Conservation (phyloP, 2,888 invertebrate species). For the Latrodectus hesperus region DNA sequence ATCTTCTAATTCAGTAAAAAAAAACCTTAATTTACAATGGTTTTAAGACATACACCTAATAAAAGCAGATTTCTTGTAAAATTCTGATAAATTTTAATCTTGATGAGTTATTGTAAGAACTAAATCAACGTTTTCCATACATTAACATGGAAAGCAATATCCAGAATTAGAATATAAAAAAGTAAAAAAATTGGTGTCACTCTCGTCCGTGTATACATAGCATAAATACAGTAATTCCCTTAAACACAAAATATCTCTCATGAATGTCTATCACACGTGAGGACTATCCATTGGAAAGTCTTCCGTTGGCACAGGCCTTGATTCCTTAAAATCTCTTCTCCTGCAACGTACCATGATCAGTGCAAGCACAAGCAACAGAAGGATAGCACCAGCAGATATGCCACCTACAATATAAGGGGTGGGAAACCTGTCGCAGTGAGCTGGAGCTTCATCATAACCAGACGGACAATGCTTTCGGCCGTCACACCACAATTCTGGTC, state of each 20-base stretch:
- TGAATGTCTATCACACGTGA: slow-evolving; percentile 47
- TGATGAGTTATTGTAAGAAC: too few species aligned
- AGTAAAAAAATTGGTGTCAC: slow-evolving; percentile 6
- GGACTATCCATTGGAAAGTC: slow-evolving; percentile 68
- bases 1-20: too few species aligned
- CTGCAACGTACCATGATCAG: slow-evolving; percentile 50
- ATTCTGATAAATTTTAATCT: too few species aligned
- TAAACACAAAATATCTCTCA: slow-evolving; percentile 4
- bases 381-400: slow-evolving; percentile 35
- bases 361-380: slow-evolving; percentile 46
- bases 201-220: neutral
- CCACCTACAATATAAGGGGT: slow-evolving; percentile 66
- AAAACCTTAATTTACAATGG: too few species aligned
- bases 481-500: slow-evolving; percentile 86
- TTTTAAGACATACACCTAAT: too few species aligned
- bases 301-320: slow-evolving; percentile 66
- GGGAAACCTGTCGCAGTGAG: slow-evolving; percentile 76
- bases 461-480: slow-evolving; percentile 86
- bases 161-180: neutral
- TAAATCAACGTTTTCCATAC: too few species aligned
- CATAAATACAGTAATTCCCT: neutral
- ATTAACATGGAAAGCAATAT: neutral
- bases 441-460: slow-evolving; percentile 80
- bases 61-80: too few species aligned
- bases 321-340: slow-evolving; percentile 59